Conservation (phyloP, 2,888 invertebrate species). For the Rhagium mordax region DNA sequence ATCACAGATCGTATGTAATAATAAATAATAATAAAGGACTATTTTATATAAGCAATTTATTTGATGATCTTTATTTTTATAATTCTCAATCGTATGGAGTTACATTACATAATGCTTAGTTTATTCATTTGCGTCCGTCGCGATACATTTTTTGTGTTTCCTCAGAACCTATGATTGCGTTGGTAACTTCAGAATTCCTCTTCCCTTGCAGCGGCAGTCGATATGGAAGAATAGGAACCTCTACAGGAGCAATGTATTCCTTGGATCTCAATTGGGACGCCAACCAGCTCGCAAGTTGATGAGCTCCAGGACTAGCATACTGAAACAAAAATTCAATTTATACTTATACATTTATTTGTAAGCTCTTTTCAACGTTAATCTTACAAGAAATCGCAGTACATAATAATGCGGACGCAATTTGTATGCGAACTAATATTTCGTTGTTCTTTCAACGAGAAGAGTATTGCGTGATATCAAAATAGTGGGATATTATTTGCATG, state of each 20-base stretch:
- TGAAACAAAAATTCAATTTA: constrained; percentile 40
- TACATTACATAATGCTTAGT: constrained; percentile 12
- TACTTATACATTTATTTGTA: too few species aligned
- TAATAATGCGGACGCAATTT: too few species aligned
- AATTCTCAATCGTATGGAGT: constrained; percentile 39
- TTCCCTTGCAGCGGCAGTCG: constrained; percentile 61
- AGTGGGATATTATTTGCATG: too few species aligned
- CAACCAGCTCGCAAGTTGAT: constrained; percentile 66
- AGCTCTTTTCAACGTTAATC: too few species aligned
- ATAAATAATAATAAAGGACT: background rate
- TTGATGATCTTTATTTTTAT: constrained; percentile 14
- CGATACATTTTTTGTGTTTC: constrained; percentile 65
- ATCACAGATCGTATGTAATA: background rate
- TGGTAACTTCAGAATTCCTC: constrained; percentile 64
- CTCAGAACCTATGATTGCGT: constrained; percentile 64
- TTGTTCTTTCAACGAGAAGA: too few species aligned
- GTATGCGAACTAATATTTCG: too few species aligned
- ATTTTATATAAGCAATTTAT: background rate
- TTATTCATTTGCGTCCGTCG: constrained; percentile 50
- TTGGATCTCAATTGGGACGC: constrained; percentile 62
- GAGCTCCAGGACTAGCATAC: constrained; percentile 63
- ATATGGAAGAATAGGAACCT: constrained; percentile 60
- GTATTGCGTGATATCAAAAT: too few species aligned
- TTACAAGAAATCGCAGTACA: too few species aligned
- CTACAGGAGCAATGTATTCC: constrained; percentile 56